These are phyloP conservation scores for Temnopleurus reevesii DNA, from an alignment of 53 echinoderm and acorn worm species.

Conservation along the genomic window DNA sequence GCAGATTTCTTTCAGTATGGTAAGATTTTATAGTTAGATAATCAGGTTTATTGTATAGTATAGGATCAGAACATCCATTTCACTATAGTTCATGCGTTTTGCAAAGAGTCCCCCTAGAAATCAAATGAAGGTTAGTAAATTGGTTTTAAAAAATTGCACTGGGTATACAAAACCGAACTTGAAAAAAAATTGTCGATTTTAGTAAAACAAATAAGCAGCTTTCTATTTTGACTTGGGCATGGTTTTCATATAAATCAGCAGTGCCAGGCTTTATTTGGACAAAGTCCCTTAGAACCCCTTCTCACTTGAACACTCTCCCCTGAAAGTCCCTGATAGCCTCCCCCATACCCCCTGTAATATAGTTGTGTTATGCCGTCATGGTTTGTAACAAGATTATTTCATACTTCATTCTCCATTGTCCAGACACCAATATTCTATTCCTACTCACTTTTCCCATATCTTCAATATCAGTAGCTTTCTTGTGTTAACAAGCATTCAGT, in stretches of 20 bases:
- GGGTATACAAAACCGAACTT: too few species aligned
- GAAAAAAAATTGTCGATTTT: too few species aligned
- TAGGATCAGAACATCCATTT: too few species aligned
- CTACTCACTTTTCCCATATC: not conserved
- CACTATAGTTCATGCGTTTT: too few species aligned
- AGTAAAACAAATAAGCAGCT: too few species aligned
- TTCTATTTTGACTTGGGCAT: too few species aligned
- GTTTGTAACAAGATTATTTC: not conserved
- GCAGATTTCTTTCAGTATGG: too few species aligned
- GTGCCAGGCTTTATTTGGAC: not conserved
- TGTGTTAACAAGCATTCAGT: not conserved
- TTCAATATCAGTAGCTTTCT: conserved; percentile 22
- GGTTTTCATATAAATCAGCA: not conserved
- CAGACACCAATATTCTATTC: conserved; percentile 26
- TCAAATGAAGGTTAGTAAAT: too few species aligned
- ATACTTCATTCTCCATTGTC: not conserved
- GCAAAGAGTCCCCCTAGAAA: too few species aligned
- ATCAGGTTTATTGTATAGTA: too few species aligned
- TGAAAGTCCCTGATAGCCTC: not conserved
- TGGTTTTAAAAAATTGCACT: too few species aligned
- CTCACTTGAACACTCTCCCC: not conserved
- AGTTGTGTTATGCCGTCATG: not conserved
- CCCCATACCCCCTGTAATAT: not conserved
- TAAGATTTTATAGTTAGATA: too few species aligned
- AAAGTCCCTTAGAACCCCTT: not conserved